A percentile compares a stretch with the other conserved stretches of the same genome.
Conservation (phyloP, 2,888 invertebrate species). For the Steinernema scapterisci region DNA sequence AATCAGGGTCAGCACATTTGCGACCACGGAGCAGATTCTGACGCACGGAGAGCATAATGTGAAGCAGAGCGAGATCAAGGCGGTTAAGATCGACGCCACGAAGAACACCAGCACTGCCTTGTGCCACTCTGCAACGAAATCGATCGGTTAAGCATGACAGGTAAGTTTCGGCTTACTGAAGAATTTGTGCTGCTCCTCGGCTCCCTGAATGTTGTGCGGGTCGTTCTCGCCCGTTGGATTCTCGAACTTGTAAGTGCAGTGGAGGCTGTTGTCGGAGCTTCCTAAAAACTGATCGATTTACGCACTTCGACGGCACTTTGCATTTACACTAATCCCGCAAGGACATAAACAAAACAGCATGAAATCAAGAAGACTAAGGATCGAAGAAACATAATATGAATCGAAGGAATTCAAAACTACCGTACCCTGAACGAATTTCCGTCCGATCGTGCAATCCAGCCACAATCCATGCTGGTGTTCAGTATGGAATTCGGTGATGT, state of each 20-base stretch:
- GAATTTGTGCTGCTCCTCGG: conserved; percentile 47
- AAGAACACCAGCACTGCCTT: conserved; percentile 43
- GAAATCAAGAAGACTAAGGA: neutral
- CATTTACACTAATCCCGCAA: conserved; percentile 3
- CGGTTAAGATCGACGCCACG: conserved; percentile 38
- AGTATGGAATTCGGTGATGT: conserved; percentile 45
- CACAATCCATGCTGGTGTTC: conserved; percentile 49
- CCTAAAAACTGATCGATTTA: conserved; percentile 7
- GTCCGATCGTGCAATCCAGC: conserved; percentile 44
- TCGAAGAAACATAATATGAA: neutral
- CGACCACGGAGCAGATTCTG: conserved; percentile 43
- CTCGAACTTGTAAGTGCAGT: conserved; percentile 50
- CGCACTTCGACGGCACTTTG: neutral
- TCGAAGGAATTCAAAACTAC: neutral
- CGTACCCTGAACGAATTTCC: conserved; percentile 40
- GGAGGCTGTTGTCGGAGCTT: conserved; percentile 31
- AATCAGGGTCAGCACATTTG: conserved; percentile 43
- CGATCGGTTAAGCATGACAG: neutral
- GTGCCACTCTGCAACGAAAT: conserved; percentile 44
- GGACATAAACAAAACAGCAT: conserved; percentile 3
- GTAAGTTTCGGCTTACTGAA: conserved; percentile 38
- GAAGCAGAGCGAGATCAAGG: conserved; percentile 44
- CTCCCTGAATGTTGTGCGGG: conserved; percentile 37
- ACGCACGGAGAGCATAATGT: conserved; percentile 46
- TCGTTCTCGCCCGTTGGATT: conserved; percentile 34